Evolutionary conservation across 2,113 vertebrate genomes (phyloP), one percentile per base, ranked within the genome.

Genomic region (Dipodomys spectabilis): DNA sequence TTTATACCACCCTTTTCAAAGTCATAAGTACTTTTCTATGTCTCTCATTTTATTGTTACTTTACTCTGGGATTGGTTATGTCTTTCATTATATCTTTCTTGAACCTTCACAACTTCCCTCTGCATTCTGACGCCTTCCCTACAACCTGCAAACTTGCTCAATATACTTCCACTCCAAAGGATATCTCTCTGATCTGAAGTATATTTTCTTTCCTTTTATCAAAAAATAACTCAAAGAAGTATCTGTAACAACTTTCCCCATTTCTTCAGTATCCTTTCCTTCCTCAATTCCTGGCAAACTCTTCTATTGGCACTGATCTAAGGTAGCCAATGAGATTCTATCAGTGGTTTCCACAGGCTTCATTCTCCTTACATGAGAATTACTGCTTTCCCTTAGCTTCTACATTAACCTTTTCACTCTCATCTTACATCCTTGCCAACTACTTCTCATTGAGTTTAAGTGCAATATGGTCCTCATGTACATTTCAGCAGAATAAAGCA

Each of bases 91-190:
- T 45, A 0, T 68, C 15, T 67, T 64, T 86, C 69, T 65, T 73
- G 15, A 88, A 65, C 71, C 30, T 89, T 93, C 44, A 88, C 30
- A 82, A 87, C 77, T 62, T 71, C 25, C 53, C 28, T 91, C 44
- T 60, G 19, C 16, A 65, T 84, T 86, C 23, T 64, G 45, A 86
- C 22, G 23, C 30, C 19, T 94, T 67, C 18, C 45, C 83, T 88
- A 79, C 3, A 88, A 82, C 25, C 64, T 84, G 49, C 39, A 15
- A 94, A 74, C 4, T 73, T 39, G 19, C 35, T 81, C n/a, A 81
- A 67, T 16, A 74, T 2, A 68, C 7, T 67, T 69, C n/a, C 22
- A 91, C 53, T 39, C 81, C 53, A 91, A 74, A 60, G 57, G 5
- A 67, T 27, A 53, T 81, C 82, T 90, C 68, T 87, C 19, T 78